Base-by-base conservation (phyloP, 2,113 vertebrate genomes). In the Microcebus griseorufus region DNA sequence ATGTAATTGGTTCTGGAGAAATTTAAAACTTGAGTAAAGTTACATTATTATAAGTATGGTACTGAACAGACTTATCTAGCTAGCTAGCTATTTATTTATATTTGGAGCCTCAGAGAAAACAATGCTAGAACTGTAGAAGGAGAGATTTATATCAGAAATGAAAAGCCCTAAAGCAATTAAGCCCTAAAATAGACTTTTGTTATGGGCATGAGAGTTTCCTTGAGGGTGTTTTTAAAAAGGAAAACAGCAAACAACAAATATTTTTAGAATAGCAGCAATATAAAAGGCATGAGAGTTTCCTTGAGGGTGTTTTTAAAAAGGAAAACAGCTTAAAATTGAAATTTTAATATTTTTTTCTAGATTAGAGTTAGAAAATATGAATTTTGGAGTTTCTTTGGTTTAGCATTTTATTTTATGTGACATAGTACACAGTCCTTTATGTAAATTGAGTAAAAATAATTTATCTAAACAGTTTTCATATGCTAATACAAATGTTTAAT, bases 111-210 rank as follows among this genome's bases (percentile, higher is more conserved):
- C 37, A 92, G 27, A 92, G 23, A 93, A 4, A 80, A 62, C 27
- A 64, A 85, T 78, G 42, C 23, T 86, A 48, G 53, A 82, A 60
- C 29, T 81, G 23, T 65, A 79, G 18, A 88, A 83, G 5, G 60
- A 83, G 34, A 75, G 16, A 73, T 95, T 72, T 87, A n/a, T 37
- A 29, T 64, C 10, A 55, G 37, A 95, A 81, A 78, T 89, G 34
- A 91, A 78, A 92, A 29, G 5, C 18, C 17, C 23, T 84, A 58
- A 96, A 48, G 9, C 18, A 96, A 95, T 80, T 64, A 88, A 88
- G 6, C 4, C 22, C 42, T 79, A 70, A 29, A 5, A 58, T 22
- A 45, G 34, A 84, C 8, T n/a, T 78, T 55, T 73, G 16, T 37
- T 87, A n/a, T 11, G 20, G 11, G 13, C 23, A 23, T 76, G 37